Base-by-base conservation (phyloP, 2,113 vertebrate species). In the Cryptotis parvus region DNA sequence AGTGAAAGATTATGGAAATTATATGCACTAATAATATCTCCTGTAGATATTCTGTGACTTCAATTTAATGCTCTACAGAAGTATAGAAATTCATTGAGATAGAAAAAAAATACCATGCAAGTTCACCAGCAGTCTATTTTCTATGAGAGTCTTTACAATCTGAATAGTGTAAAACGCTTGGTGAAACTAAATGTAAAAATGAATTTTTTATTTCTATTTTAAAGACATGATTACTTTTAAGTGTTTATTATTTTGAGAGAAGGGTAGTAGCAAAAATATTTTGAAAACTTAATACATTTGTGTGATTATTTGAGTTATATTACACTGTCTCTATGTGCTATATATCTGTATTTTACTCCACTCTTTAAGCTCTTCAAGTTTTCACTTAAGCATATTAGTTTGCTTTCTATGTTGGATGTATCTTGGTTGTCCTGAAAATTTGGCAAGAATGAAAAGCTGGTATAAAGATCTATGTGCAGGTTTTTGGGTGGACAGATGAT, bases 121-220 rank as follows among this genome's bases (percentile, higher is more conserved):
- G 35, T 61, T 26, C 2, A 61, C 80, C 69, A 10, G 45, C 45
- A 49, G n/a, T 52, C 11, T 68, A 20, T 87, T 43, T 76, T 78
- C 58, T 79, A 14, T 89, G 84, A 4, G 65, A 18, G 65, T 2
- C 91, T 91, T 39, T 10, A n/a, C 37, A 84, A n/a, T 78, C 66
- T 52, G 37, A 43, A 14, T 79, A 91, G 39, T 41, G 9, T 31
- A 86, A 79, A 91, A 94, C 10, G 10, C 10, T 49, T 83, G 12
- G 49, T 95, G 66, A 92, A 91, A 91, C 41, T 39, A 49, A 75
- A 75, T 91, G 41, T 76, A 11, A n/a, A n/a, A n/a, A n/a, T n/a
- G n/a, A n/a, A n/a, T n/a, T 61, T 92, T 90, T 66, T 55, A 27
- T 79, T 65, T 22, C 81, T 93, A 76, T 61, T 92, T 92, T 82